phyloP scores from a whole-genome alignment of 1,140 invertebrate genomes.

The Caenorhabditis latens region DNA sequence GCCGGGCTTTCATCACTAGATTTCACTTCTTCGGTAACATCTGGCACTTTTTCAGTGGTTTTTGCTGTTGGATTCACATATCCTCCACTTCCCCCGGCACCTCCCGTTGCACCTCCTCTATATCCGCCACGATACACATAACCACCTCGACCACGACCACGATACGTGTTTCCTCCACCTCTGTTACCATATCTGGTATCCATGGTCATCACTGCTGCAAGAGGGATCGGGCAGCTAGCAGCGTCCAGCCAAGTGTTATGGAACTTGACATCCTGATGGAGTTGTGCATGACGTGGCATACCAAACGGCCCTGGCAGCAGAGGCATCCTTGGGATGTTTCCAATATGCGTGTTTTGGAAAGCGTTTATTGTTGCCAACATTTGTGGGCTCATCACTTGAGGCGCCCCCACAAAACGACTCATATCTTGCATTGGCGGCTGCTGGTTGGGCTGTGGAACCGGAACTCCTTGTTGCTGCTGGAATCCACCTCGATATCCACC shows the following conservation, averaged over 20 bases:
- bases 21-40: neutral
- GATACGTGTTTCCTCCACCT: neutral
- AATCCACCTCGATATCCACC: constrained; percentile 20
- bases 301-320: constrained; percentile 15
- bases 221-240: neutral
- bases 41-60: neutral
- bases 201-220: constrained; percentile 11
- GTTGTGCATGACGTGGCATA: neutral
- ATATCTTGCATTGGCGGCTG: neutral
- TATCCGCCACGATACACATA: neutral
- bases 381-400: neutral
- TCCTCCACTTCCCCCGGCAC: too few relatives aligned
- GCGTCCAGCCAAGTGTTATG: constrained; percentile 39
- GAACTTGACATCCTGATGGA: constrained; percentile 29
- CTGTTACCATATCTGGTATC: neutral
- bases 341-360: constrained; percentile 11
- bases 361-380: constrained; percentile 24
- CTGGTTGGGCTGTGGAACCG: neutral
- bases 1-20: neutral
- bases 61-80: too few relatives aligned
- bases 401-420: neutral
- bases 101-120: neutral
- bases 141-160: neutral
- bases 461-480: neutral
- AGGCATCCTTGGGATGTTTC: neutral